Conservation (phyloP, 2,113 vertebrate species). For the Acrocephalus arundinaceus region DNA sequence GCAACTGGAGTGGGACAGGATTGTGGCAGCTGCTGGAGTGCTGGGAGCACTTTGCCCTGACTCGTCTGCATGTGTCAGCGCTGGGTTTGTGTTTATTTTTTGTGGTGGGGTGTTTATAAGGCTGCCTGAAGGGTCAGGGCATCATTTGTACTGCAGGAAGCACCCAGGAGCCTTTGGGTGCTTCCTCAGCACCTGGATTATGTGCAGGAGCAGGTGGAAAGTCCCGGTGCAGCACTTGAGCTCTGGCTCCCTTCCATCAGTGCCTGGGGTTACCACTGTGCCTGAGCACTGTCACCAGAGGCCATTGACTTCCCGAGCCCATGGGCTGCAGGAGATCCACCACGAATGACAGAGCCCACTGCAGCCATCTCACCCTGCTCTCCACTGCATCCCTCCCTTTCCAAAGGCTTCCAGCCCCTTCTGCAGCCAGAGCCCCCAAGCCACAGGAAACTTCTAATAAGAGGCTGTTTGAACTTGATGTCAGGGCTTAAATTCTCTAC, state of each 20-base stretch:
- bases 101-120: neutral
- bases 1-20: neutral
- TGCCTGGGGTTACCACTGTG: neutral
- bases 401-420: neutral
- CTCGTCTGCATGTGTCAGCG: rapidly evolving
- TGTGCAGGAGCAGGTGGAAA: neutral
- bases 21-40: rapidly evolving
- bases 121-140: neutral
- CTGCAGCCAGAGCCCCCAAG: neutral
- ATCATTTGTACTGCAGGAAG: neutral
- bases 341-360: neutral
- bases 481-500: conserved; percentile 23
- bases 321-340: neutral
- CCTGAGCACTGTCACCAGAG: neutral
- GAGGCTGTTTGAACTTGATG: conserved; percentile 29
- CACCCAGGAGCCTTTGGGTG: neutral
- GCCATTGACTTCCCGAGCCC: rapidly evolving
- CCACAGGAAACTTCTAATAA: conserved; percentile 66
- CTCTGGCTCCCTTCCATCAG: rapidly evolving
- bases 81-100: neutral
- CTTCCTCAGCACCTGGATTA: neutral
- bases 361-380: neutral
- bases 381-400: neutral
- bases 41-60: neutral
- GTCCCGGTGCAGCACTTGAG: neutral